phyloP scores from a whole-genome alignment of 2,113 vertebrate genomes.

The Limnothrissa miodon region DNA sequence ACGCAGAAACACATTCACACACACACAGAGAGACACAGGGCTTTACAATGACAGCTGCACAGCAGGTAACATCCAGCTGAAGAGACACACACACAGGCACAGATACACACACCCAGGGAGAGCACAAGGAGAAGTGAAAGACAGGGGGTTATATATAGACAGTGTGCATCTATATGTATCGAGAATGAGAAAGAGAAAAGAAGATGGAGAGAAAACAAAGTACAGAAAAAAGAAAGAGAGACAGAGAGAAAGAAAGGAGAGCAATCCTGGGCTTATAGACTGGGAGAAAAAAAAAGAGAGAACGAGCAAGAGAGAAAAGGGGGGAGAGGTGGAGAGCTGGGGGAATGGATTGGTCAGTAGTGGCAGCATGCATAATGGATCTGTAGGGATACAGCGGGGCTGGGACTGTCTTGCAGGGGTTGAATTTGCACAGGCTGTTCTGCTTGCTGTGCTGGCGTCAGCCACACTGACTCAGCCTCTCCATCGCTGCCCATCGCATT shows the following conservation, averaged over 20 bases:
- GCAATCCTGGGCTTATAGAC: background rate
- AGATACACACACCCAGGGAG: background rate
- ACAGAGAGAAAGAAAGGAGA: background rate
- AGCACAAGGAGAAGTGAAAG: background rate
- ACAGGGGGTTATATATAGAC: background rate
- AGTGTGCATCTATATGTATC: background rate
- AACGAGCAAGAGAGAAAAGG: background rate
- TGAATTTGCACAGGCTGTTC: background rate
- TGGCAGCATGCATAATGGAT: background rate
- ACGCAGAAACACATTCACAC: background rate
- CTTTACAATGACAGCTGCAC: background rate
- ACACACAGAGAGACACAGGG: background rate
- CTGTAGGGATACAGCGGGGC: background rate
- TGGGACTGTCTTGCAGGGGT: background rate
- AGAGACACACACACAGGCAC: background rate
- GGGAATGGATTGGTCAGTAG: background rate
- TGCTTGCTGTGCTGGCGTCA: background rate
- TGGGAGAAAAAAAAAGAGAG: background rate
- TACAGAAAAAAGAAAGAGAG: background rate
- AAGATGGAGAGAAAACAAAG: background rate
- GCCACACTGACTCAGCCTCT: background rate
- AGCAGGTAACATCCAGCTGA: background rate
- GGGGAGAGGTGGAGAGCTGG: background rate
- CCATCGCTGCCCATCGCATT: background rate
- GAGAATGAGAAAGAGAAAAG: background rate